These are phyloP conservation scores for Plemyria rubiginata DNA, from an alignment of 2,888 invertebrate genomes.

Conservation along the genomic window DNA sequence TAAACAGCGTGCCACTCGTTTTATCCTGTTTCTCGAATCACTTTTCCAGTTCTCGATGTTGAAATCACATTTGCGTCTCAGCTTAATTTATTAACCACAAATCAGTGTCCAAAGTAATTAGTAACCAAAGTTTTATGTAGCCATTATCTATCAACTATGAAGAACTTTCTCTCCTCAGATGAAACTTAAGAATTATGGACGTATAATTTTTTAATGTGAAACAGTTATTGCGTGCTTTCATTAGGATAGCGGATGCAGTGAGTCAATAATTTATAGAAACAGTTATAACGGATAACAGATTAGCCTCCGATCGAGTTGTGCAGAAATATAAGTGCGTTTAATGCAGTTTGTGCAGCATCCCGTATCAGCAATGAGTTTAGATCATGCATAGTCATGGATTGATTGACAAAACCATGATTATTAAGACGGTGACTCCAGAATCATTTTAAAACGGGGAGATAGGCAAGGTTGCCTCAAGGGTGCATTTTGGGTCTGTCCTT, in stretches of 20 bases:
- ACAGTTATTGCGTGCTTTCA: constrained; percentile 24
- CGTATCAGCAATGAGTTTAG: neutral
- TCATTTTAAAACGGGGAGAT: neutral
- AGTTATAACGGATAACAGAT: constrained; percentile 30
- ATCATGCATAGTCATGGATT: neutral
- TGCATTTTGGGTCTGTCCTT: neutral
- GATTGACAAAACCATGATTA: neutral
- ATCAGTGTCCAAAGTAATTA: neutral
- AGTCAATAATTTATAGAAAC: constrained; percentile 32
- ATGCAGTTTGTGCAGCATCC: constrained; percentile 3
- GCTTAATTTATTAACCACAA: neutral
- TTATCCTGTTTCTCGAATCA: constrained; percentile 40
- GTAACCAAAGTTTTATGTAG: neutral
- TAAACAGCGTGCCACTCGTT: constrained; percentile 53
- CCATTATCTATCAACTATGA: neutral
- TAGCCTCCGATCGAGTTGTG: constrained; percentile 14
- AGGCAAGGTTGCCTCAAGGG: constrained; percentile 1
- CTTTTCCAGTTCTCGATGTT: constrained; percentile 36
- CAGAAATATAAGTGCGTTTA: constrained; percentile 15
- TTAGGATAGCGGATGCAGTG: constrained; percentile 29
- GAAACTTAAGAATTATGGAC: neutral
- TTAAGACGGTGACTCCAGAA: neutral
- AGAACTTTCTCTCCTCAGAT: neutral
- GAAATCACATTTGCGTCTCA: neutral
- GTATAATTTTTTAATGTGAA: constrained; percentile 4